Evolutionary conservation across 2,113 vertebrate genomes (phyloP).

Genomic region (Micromys minutus): DNA sequence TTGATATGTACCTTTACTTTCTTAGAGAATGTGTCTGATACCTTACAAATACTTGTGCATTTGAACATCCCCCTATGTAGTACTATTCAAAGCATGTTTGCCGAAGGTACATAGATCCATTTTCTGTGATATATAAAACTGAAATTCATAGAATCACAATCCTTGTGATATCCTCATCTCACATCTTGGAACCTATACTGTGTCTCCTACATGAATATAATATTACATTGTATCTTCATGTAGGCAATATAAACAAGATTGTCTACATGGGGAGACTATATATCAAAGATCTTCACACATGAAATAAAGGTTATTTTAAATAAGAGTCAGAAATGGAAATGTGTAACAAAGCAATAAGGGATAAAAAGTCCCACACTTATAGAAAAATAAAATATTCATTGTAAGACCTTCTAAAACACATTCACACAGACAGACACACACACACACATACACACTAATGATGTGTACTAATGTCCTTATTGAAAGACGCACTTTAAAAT

Average conservation of each 20-base stretch:
- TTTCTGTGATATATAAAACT: not conserved
- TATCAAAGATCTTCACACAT: not conserved
- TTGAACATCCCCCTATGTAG: not conserved
- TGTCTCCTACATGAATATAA: not conserved
- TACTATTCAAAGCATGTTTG: not conserved
- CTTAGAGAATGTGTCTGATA: not conserved
- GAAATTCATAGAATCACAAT: not conserved
- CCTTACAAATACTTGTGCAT: not conserved
- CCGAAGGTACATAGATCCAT: not conserved
- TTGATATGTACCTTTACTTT: not conserved
- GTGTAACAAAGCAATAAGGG: not conserved
- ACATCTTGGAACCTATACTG: not conserved
- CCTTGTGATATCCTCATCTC: too few relatives aligned
- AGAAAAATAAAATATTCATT: not conserved
- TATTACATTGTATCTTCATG: not conserved
- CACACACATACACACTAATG: too few relatives aligned
- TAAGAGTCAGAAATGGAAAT: not conserved
- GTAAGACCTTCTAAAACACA: not conserved
- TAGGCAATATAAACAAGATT: not conserved
- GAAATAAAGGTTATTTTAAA: not conserved
- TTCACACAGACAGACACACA: not conserved
- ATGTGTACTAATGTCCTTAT: not conserved
- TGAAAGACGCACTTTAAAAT: not conserved
- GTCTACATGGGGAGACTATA: rapidly evolving
- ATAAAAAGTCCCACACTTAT: not conserved